Evolutionary conservation across 2,888 invertebrate species (phyloP).

Genomic region (Tinea pellionella): DNA sequence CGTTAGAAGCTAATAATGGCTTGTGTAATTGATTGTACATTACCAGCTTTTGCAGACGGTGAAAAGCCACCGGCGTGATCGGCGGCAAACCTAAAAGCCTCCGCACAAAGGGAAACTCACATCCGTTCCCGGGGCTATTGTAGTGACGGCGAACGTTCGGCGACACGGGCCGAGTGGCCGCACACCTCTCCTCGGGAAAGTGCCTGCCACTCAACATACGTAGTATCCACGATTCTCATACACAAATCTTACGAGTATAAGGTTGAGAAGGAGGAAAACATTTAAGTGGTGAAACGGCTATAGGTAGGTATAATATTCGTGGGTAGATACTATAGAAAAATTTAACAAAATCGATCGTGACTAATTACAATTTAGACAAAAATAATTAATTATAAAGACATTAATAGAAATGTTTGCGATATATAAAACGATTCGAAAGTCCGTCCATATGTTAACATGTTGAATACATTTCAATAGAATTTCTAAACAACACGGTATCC

Average conservation of each 20-base stretch:
- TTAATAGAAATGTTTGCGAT: not conserved
- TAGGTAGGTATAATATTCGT: too few relatives aligned
- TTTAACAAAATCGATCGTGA: not conserved
- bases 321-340: too few relatives aligned
- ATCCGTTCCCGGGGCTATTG: conserved; percentile 41
- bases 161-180: conserved; percentile 19
- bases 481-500: conserved; percentile 54
- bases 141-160: conserved; percentile 23
- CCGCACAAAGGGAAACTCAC: conserved; percentile 39
- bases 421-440: conserved; percentile 24
- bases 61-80: conserved; percentile 25
- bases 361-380: not conserved
- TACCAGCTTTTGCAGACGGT: conserved; percentile 26
- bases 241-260: not conserved
- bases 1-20: conserved; percentile 2
- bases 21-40: conserved; percentile 12
- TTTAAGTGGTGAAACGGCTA: too few relatives aligned
- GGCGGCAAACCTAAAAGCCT: conserved; percentile 36
- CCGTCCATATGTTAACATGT: conserved; percentile 56
- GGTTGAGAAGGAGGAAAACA: not conserved
- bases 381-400: not conserved
- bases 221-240: not conserved
- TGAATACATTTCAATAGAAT: conserved; percentile 64
- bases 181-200: conserved; percentile 4
- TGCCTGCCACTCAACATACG: conserved; percentile 3